phyloP scores from a whole-genome alignment of 2,797 vertebrate species.

The Enteromius thamalakanensis region DNA sequence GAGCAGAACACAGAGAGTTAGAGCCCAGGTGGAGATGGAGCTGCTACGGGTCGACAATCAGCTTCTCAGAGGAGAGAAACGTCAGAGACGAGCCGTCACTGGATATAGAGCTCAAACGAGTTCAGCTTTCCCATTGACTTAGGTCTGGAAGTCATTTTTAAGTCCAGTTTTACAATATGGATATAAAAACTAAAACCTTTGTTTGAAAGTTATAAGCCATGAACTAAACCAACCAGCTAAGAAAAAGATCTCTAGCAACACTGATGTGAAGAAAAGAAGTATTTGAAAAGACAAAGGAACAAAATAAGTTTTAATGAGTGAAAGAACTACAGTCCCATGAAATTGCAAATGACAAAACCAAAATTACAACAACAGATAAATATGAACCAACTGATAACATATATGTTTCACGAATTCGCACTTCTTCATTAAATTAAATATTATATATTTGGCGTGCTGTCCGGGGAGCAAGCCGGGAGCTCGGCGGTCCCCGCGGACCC shows the following conservation, averaged over 20 bases:
- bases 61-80: background rate
- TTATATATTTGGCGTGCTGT: too few relatives aligned
- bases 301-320: too few relatives aligned
- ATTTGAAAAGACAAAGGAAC: too few relatives aligned
- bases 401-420: too few relatives aligned
- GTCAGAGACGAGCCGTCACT: background rate
- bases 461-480: too few relatives aligned
- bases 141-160: background rate
- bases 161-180: background rate
- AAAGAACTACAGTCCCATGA: too few relatives aligned
- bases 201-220: background rate
- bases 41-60: background rate
- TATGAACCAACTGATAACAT: too few relatives aligned
- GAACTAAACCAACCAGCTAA: background rate
- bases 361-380: too few relatives aligned
- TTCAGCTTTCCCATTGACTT: background rate
- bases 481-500: too few relatives aligned
- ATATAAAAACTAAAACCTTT: background rate
- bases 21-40: background rate
- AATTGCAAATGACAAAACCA: too few relatives aligned
- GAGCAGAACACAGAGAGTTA: slow-evolving; percentile 24
- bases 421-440: too few relatives aligned
- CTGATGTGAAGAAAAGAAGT: too few relatives aligned
- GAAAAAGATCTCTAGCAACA: background rate
- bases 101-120: background rate